Evolutionary conservation across 1,140 invertebrate species (phyloP).

Genomic region (Drosophila saltans): DNA sequence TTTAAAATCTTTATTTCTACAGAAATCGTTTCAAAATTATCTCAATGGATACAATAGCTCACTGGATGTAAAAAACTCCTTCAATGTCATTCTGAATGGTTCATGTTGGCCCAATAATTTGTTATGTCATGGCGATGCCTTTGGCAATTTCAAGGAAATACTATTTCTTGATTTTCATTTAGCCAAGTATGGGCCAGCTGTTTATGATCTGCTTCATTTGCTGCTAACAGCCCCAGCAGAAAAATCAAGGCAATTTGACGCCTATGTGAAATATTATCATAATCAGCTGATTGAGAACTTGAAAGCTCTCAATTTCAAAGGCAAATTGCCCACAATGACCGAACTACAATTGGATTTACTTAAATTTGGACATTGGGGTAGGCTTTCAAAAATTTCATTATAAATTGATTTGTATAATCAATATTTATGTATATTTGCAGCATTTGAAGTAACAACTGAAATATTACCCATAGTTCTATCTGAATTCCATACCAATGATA

Average conservation of each 20-base stretch:
- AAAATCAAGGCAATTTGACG: slow-evolving; percentile 55
- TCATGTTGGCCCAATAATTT: slow-evolving; percentile 59
- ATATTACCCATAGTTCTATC: slow-evolving; percentile 50
- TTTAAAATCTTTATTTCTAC: not conserved
- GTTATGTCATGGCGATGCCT: slow-evolving; percentile 49
- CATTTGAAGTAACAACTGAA: slow-evolving; percentile 50
- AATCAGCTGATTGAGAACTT: slow-evolving; percentile 48
- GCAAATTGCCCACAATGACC: slow-evolving; percentile 57
- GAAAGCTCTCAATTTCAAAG: slow-evolving; percentile 36
- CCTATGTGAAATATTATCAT: slow-evolving; percentile 44
- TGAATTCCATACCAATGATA: slow-evolving; percentile 25
- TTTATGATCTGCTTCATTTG: slow-evolving; percentile 51
- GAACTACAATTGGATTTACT: slow-evolving; percentile 65
- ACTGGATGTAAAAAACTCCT: slow-evolving; percentile 31
- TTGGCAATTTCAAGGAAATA: slow-evolving; percentile 54
- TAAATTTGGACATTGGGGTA: slow-evolving; percentile 56
- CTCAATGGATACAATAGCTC: not conserved
- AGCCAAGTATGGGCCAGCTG: slow-evolving; percentile 43
- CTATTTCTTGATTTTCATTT: slow-evolving; percentile 50
- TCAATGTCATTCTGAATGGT: slow-evolving; percentile 56
- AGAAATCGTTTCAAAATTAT: slow-evolving; percentile 64
- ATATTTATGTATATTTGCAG: slow-evolving; percentile 21
- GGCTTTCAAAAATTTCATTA: not conserved
- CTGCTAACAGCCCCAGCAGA: slow-evolving; percentile 52
- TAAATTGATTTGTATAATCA: not conserved